phyloP scores from a whole-genome alignment of 2,888 invertebrate species.

The Drosophila anceps region DNA sequence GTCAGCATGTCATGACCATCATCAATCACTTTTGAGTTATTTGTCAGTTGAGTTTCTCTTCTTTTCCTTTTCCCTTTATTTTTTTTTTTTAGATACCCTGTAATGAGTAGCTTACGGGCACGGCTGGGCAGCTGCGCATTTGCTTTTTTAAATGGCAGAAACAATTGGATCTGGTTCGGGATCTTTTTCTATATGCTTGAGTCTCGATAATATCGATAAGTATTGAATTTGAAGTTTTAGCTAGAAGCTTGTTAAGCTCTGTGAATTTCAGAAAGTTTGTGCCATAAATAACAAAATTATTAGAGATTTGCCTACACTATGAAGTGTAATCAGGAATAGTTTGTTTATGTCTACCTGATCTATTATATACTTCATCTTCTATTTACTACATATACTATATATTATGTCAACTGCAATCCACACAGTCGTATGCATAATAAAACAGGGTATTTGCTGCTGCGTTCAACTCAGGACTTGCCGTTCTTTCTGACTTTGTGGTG shows the following conservation, averaged over 20 bases:
- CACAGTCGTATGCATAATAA: neutral
- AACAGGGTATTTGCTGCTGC: neutral
- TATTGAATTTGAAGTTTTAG: neutral
- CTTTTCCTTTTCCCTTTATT: slow-evolving; percentile 8
- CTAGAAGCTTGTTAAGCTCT: too few relatives aligned
- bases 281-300: neutral
- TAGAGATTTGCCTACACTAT: too few relatives aligned
- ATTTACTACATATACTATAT: neutral
- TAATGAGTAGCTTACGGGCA: accelerated
- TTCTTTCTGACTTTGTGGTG: neutral
- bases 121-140: neutral
- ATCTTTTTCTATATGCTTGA: too few relatives aligned
- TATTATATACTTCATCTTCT: neutral
- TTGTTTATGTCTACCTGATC: too few relatives aligned
- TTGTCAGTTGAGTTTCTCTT: slow-evolving; percentile 65
- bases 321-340: neutral
- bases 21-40: slow-evolving; percentile 79
- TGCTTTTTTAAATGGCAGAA: neutral
- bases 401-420: neutral
- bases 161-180: neutral
- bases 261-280: neutral
- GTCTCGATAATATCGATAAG: neutral
- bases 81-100: slow-evolving; percentile 9
- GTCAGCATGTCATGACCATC: slow-evolving; percentile 75
- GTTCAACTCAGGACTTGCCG: too few relatives aligned